These are phyloP conservation scores for Sphaerophoria taeniata DNA, from an alignment of 2,888 invertebrate genomes.

Conservation along the genomic window DNA sequence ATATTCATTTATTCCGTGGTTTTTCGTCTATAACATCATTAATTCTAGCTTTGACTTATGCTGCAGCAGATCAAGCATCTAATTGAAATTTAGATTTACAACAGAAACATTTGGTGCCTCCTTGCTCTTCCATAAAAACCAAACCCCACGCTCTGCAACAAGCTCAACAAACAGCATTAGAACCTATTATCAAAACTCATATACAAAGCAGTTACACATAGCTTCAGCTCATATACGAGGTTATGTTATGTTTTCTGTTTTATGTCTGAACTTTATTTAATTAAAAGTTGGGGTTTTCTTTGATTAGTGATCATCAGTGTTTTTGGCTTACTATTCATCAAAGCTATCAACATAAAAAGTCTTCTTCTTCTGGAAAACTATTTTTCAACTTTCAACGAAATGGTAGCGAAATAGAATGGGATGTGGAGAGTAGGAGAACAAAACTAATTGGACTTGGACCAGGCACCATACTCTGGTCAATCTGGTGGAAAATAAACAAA, in stretches of 20 bases:
- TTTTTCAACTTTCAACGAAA: conserved; percentile 58
- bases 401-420: no score
- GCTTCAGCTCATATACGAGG: neutral
- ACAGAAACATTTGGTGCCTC: conserved; percentile 58
- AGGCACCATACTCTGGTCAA: conserved; percentile 42
- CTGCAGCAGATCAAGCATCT: conserved; percentile 19
- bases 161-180: neutral
- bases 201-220: neutral
- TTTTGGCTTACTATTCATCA: conserved; percentile 33
- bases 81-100: conserved; percentile 66
- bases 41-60: conserved; percentile 6
- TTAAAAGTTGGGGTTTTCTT: conserved; percentile 71
- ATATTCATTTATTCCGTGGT: neutral
- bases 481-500: conserved; percentile 37
- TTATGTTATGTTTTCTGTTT: conserved; percentile 17
- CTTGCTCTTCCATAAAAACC: conserved; percentile 33
- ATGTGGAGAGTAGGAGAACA: conserved; percentile 12
- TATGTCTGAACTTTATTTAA: conserved; percentile 68
- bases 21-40: neutral
- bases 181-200: conserved; percentile 10
- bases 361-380: conserved; percentile 50
- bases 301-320: conserved; percentile 67
- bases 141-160: conserved; percentile 13
- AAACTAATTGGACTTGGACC: conserved; percentile 32
- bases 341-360: conserved; percentile 52